A percentile compares a stretch with the other conserved stretches of the same genome.
phyloP scores from a whole-genome alignment of 2,888 invertebrate genomes.

The Phorcus lineatus region DNA sequence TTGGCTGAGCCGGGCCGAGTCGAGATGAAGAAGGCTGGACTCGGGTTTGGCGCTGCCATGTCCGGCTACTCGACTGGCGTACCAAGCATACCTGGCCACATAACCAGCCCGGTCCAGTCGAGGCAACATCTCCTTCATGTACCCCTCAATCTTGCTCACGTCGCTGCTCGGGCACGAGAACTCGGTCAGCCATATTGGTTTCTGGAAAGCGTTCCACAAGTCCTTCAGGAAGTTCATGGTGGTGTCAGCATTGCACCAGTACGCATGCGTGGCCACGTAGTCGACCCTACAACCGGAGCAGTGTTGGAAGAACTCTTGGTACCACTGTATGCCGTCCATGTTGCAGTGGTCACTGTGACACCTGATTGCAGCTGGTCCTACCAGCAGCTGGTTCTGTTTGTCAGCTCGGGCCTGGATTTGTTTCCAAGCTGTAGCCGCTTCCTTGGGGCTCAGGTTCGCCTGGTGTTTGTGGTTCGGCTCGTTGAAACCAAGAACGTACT shows the following conservation, averaged over 20 bases:
- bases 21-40: constrained; percentile 36
- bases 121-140: constrained; percentile 44
- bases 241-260: constrained; percentile 41
- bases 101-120: constrained; percentile 39
- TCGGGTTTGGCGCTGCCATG: constrained; percentile 19
- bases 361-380: constrained; percentile 49
- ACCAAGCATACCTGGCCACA: constrained; percentile 46
- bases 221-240: constrained; percentile 40
- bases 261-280: constrained; percentile 53
- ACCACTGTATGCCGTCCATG: constrained; percentile 43
- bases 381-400: constrained; percentile 40
- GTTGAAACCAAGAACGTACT: constrained; percentile 49
- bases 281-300: constrained; percentile 52
- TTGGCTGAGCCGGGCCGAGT: constrained; percentile 28
- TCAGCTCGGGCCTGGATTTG: constrained; percentile 39
- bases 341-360: constrained; percentile 5
- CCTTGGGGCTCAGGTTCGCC: constrained; percentile 46
- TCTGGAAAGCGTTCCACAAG: constrained; percentile 42
- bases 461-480: constrained; percentile 52
- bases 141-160: constrained; percentile 34
- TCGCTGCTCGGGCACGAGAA: constrained; percentile 43
- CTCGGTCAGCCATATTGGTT: constrained; percentile 50
- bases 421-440: constrained; percentile 48
- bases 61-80: constrained; percentile 30
- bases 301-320: constrained; percentile 48